Percentiles rank a stretch among this genome's conserved stretches.
Evolutionary conservation across 1,140 invertebrate genomes (phyloP).

Genomic region (Nephila pilipes): DNA sequence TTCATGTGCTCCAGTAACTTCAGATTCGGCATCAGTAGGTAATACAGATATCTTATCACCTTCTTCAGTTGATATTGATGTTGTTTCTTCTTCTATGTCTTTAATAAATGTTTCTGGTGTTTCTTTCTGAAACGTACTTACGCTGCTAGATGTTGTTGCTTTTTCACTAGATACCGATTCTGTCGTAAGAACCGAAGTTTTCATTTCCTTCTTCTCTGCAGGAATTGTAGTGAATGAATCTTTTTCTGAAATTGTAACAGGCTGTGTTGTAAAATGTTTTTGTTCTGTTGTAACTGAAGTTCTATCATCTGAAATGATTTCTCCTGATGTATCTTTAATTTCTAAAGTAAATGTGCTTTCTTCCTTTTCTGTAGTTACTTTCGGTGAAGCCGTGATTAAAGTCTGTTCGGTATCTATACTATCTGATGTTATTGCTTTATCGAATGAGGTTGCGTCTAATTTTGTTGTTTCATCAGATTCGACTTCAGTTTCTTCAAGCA

Average conservation of each 20-base stretch:
- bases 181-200: neutral
- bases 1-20: neutral
- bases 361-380: neutral
- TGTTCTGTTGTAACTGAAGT: neutral
- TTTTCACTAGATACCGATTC: no score
- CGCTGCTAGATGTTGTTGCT: no score
- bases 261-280: neutral
- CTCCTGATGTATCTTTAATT: neutral
- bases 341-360: neutral
- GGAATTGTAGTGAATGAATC: no score
- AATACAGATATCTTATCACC: conserved; percentile 71
- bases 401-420: neutral
- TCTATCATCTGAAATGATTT: neutral
- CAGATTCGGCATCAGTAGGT: neutral
- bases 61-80: conserved; percentile 67
- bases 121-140: no score
- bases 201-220: neutral
- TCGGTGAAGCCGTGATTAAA: neutral
- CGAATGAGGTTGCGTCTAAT: neutral
- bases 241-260: neutral
- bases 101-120: neutral
- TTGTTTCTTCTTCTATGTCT: neutral
- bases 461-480: neutral
- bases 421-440: neutral
- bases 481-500: conserved; percentile 11